These are phyloP conservation scores for Spea hammondii DNA, from an alignment of 2,797 vertebrate species.

Conservation along the genomic window DNA sequence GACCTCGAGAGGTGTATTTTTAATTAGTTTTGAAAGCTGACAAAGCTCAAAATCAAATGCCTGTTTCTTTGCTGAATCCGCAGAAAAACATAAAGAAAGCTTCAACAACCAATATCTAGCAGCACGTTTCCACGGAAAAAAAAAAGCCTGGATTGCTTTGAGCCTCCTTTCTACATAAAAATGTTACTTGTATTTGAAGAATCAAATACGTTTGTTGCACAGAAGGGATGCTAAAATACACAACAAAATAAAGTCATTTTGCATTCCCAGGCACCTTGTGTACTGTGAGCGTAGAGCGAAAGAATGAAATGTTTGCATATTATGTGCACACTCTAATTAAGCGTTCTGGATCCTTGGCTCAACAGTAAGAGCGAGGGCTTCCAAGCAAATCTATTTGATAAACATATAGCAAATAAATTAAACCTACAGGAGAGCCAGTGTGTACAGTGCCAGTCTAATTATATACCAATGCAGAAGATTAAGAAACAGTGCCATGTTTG, in stretches of 20 bases:
- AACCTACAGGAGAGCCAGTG: slow-evolving; percentile 49
- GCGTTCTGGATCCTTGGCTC: slow-evolving; percentile 18
- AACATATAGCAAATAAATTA: slow-evolving; percentile 57
- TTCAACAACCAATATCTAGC: slow-evolving; percentile 38
- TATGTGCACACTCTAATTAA: slow-evolving; percentile 13
- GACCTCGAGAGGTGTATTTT: slow-evolving; percentile 55
- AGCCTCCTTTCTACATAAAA: slow-evolving; percentile 2
- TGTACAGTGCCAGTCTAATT: slow-evolving; percentile 28
- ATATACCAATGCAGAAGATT: slow-evolving; percentile 41
- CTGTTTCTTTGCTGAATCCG: slow-evolving; percentile 56
- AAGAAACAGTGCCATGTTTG: slow-evolving; percentile 42
- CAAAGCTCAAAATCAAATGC: slow-evolving; percentile 57
- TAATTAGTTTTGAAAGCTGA: slow-evolving; percentile 60
- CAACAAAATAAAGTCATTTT: slow-evolving; percentile 25
- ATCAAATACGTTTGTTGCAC: background rate
- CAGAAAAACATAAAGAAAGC: slow-evolving; percentile 14
- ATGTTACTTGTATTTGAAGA: background rate
- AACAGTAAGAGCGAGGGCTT: slow-evolving; percentile 47
- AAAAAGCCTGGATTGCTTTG: background rate
- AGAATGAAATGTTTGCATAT: background rate
- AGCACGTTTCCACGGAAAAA: slow-evolving; percentile 22
- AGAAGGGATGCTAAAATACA: background rate
- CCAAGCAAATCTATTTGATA: slow-evolving; percentile 44
- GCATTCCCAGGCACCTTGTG: slow-evolving; percentile 6
- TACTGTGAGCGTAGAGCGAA: slow-evolving; percentile 12